phyloP scores from a whole-genome alignment of 1,140 invertebrate genomes.

The Cyrtorhinus lividipennis region DNA sequence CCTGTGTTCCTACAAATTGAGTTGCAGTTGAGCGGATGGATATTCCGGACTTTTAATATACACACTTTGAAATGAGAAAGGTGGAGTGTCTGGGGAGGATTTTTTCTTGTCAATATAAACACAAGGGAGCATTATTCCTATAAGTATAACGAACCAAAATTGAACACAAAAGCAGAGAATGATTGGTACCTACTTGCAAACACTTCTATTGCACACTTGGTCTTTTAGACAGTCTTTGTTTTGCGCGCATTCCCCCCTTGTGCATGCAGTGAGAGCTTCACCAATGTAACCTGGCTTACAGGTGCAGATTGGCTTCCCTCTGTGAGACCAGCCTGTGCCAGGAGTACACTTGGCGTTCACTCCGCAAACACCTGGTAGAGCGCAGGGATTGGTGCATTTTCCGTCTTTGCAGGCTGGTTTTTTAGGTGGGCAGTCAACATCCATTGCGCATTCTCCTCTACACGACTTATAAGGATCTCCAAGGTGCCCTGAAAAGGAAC shows the following conservation, averaged over 20 bases:
- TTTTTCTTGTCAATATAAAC: too few species aligned
- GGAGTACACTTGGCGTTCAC: slow-evolving; percentile 64
- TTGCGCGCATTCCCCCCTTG: slow-evolving; percentile 55
- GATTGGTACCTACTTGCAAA: slow-evolving; percentile 1
- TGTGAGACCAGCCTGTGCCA: slow-evolving; percentile 61
- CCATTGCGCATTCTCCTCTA: slow-evolving; percentile 52
- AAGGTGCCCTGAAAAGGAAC: slow-evolving; percentile 43
- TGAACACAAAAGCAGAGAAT: too few species aligned
- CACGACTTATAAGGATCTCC: slow-evolving; percentile 59
- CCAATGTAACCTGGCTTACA: slow-evolving; percentile 66
- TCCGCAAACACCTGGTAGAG: slow-evolving; percentile 51
- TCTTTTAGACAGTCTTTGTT: slow-evolving; percentile 41
- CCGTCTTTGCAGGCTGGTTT: slow-evolving; percentile 67
- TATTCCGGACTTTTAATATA: too few species aligned
- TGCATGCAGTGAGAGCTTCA: slow-evolving; percentile 54
- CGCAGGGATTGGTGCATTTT: slow-evolving; percentile 65
- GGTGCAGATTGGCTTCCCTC: slow-evolving; percentile 66
- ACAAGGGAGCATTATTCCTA: too few species aligned
- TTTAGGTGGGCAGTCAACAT: slow-evolving; percentile 55
- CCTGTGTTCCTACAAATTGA: too few species aligned
- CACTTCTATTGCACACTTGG: slow-evolving; percentile 30
- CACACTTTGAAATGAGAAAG: too few species aligned
- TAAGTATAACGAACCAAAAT: too few species aligned
- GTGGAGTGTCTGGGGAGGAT: too few species aligned
- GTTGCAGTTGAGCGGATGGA: too few species aligned